Evolutionary conservation across 2,797 vertebrate species (phyloP).

Genomic region (Pygocentrus nattereri): DNA sequence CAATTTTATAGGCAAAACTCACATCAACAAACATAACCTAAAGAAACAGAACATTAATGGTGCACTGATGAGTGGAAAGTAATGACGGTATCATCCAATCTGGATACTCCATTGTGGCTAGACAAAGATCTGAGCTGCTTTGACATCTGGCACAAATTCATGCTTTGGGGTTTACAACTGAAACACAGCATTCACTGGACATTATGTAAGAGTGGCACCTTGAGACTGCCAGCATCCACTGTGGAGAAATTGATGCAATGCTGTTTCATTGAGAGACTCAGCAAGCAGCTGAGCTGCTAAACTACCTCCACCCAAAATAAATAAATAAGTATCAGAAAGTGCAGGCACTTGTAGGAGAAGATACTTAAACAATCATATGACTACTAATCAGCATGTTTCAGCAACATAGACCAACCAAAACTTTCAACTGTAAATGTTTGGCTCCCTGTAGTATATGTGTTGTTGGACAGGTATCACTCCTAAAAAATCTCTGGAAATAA

Average conservation of each 20-base stretch:
- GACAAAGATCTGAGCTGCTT: conserved; percentile 43
- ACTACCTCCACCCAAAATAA: neutral
- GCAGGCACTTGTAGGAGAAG: neutral
- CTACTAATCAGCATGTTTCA: neutral
- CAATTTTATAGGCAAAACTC: conserved; percentile 1
- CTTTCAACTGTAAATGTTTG: neutral
- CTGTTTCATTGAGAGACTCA: conserved; percentile 17
- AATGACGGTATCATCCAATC: conserved; percentile 20
- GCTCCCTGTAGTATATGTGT: neutral
- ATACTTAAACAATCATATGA: neutral
- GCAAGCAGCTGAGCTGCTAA: neutral
- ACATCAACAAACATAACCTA: neutral
- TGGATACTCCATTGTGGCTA: conserved; percentile 11
- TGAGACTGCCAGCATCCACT: conserved; percentile 27
- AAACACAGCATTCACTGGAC: conserved; percentile 43
- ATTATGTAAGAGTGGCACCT: conserved; percentile 46
- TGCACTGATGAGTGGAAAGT: neutral
- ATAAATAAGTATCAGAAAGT: neutral
- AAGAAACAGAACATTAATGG: conserved; percentile 7
- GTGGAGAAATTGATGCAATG: conserved; percentile 13
- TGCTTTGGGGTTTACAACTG: conserved; percentile 46
- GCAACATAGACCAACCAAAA: no score
- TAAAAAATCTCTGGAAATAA: neutral
- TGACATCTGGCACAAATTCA: conserved; percentile 48
- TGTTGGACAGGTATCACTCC: neutral